Evolutionary conservation across 2,797 vertebrate genomes (phyloP).

Genomic region (Vireo griseus): DNA sequence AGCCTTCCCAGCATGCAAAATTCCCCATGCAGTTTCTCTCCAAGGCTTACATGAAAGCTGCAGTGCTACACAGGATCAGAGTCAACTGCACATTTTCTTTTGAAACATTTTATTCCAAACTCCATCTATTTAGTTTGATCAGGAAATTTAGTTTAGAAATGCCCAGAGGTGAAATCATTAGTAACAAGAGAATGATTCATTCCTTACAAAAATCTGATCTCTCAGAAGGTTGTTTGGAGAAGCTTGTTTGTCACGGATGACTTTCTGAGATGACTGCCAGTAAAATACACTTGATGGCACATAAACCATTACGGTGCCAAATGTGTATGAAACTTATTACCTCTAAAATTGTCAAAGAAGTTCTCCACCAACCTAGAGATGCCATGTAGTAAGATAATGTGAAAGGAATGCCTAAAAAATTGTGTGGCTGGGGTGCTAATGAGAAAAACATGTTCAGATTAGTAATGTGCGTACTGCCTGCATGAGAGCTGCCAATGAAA

Average conservation of each 20-base stretch:
- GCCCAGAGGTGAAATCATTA: not conserved
- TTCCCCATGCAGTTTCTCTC: not conserved
- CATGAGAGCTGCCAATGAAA: not conserved
- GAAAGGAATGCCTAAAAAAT: not conserved
- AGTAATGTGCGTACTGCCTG: not conserved
- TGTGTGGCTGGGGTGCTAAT: not conserved
- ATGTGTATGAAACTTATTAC: not conserved
- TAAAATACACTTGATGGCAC: not conserved
- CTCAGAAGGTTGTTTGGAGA: not conserved
- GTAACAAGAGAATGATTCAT: not conserved
- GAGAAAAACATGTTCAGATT: not conserved
- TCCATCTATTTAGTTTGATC: not conserved
- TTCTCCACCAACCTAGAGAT: not conserved
- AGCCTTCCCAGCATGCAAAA: not conserved
- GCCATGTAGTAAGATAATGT: not conserved
- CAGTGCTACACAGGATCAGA: accelerated
- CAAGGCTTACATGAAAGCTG: not conserved
- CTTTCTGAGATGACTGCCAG: not conserved
- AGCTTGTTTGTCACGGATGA: not conserved
- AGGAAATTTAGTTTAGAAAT: not conserved
- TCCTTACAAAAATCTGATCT: not conserved
- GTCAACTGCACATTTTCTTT: not conserved
- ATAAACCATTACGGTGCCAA: not conserved
- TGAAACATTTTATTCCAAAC: not conserved
- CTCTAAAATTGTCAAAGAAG: not conserved